A percentile compares a stretch with the other conserved stretches of the same genome.
These are phyloP conservation scores for Uria lomvia DNA, from an alignment of 2,113 vertebrate species.

Conservation along the genomic window DNA sequence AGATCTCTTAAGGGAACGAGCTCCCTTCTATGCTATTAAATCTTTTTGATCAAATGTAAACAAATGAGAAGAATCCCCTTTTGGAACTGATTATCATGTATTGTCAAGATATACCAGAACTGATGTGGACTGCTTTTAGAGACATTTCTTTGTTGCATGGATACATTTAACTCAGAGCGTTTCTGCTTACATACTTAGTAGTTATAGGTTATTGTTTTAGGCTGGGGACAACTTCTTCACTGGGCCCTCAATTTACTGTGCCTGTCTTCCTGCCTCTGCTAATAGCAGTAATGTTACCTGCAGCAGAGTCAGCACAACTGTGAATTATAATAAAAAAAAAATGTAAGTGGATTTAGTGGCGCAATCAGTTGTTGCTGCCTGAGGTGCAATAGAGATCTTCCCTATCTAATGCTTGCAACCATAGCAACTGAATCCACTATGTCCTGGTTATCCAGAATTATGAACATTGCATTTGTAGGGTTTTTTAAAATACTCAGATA, in stretches of 20 bases:
- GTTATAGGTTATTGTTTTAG: not conserved
- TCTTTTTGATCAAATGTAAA: not conserved
- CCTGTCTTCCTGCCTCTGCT: not conserved
- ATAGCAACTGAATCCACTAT: slow-evolving; percentile 55
- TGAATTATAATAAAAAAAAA: not conserved
- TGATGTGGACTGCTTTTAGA: not conserved
- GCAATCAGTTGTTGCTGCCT: slow-evolving; percentile 22
- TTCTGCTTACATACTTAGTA: not conserved
- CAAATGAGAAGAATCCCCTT: not conserved
- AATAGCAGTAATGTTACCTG: not conserved
- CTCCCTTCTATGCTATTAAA: not conserved
- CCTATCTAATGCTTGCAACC: slow-evolving; percentile 44
- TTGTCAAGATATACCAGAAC: not conserved
- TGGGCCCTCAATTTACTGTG: not conserved
- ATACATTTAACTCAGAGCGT: not conserved
- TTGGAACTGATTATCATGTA: not conserved
- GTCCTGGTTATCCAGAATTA: slow-evolving; percentile 22
- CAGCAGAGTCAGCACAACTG: not conserved
- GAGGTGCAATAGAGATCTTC: slow-evolving; percentile 17
- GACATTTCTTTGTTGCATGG: not conserved
- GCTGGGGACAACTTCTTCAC: not conserved
- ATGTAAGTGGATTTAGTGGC: not conserved
- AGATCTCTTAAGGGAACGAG: not conserved
- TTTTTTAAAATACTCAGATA: slow-evolving; percentile 7
- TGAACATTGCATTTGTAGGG: not conserved